A percentile compares a stretch with the other conserved stretches of the same genome.
These are phyloP conservation scores for Dryoscopus gambensis DNA, from an alignment of 2,113 vertebrate species.

Conservation along the genomic window DNA sequence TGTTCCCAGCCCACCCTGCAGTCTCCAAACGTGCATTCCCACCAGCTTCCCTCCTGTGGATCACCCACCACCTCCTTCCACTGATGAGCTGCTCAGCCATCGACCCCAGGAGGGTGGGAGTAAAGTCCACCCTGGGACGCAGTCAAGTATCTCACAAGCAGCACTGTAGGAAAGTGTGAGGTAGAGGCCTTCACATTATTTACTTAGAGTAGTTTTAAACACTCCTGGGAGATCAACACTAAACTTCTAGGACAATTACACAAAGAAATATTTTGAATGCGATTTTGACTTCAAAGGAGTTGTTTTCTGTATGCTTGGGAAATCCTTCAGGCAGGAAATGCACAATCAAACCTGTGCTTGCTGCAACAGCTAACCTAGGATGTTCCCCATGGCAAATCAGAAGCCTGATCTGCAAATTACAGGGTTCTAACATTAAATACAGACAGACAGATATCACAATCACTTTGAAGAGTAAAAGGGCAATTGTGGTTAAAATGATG, in stretches of 20 bases:
- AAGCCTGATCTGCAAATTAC: constrained; percentile 29
- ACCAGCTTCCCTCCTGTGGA: not conserved
- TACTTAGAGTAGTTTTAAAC: not conserved
- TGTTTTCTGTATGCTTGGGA: not conserved
- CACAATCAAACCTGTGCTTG: accelerated
- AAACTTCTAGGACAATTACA: not conserved
- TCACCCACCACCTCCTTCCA: not conserved
- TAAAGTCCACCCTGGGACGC: not conserved
- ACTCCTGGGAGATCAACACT: not conserved
- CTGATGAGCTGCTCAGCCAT: not conserved
- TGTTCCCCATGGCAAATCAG: not conserved
- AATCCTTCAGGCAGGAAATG: not conserved
- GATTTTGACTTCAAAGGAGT: not conserved
- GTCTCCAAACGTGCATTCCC: not conserved
- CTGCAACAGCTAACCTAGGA: not conserved
- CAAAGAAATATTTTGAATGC: not conserved
- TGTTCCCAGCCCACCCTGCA: not conserved
- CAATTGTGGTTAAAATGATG: constrained; percentile 29
- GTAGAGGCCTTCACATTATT: not conserved
- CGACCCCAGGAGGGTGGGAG: not conserved
- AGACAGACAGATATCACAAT: not conserved
- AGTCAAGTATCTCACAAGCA: not conserved
- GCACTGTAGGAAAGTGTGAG: not conserved
- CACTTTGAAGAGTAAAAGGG: not conserved
- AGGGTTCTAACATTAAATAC: not conserved